Percentiles rank a stretch among this genome's conserved stretches.
Conservation (phyloP, 1,140 invertebrate genomes). For the Drosophila ambigua region DNA sequence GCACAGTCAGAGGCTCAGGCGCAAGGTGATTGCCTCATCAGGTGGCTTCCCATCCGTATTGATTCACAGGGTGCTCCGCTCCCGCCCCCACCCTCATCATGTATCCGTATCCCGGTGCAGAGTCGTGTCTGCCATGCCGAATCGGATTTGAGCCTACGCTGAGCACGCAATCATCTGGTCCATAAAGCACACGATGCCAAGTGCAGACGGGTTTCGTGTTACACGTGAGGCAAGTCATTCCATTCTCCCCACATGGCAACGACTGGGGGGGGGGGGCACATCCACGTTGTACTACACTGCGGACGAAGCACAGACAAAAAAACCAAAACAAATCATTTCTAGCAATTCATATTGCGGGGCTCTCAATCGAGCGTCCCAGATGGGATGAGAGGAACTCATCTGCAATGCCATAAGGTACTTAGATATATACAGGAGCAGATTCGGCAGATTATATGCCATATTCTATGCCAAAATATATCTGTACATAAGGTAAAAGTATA, state of each 20-base stretch:
- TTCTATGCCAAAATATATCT: too few relatives aligned
- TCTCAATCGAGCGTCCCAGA: too few relatives aligned
- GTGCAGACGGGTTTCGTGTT: conserved; percentile 60
- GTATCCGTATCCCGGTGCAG: conserved; percentile 1
- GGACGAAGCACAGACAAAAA: neutral
- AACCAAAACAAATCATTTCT: too few relatives aligned
- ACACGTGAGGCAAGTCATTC: conserved; percentile 45
- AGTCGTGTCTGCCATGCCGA: conserved; percentile 8
- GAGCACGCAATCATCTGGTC: conserved; percentile 69
- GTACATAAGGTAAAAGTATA: too few relatives aligned
- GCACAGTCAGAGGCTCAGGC: neutral
- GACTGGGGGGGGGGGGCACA: neutral
- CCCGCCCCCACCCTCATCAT: neutral
- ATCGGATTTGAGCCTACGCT: conserved; percentile 33
- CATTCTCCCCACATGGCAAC: conserved; percentile 6
- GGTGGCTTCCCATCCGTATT: conserved; percentile 7
- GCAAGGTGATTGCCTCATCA: conserved; percentile 6
- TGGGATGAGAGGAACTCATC: neutral
- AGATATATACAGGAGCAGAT: too few relatives aligned
- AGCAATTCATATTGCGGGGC: too few relatives aligned
- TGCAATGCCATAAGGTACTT: too few relatives aligned
- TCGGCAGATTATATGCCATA: too few relatives aligned
- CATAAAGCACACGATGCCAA: conserved; percentile 69
- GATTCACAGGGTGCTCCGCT: neutral
- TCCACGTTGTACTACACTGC: neutral